Conservation (phyloP, 1,140 invertebrate genomes). For the Procambarus clarkii region DNA sequence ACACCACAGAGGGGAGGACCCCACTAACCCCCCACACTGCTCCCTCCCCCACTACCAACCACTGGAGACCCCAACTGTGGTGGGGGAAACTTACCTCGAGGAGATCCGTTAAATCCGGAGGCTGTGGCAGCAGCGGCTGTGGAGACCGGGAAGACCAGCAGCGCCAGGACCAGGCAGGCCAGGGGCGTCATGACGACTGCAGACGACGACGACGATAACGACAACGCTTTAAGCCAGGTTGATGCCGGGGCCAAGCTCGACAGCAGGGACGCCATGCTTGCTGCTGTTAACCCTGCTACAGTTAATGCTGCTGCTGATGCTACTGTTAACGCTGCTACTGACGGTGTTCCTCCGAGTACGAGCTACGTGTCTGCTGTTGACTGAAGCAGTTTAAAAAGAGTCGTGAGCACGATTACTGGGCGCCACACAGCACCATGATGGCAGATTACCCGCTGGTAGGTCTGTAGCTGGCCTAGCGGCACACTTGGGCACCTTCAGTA, state of each 20-base stretch:
- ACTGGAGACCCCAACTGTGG: not conserved
- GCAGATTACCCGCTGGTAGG: slow-evolving; percentile 7
- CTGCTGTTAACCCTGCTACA: not conserved
- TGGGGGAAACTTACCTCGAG: slow-evolving; percentile 23
- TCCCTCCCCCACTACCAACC: not conserved
- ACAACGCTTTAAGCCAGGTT: no score
- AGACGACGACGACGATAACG: not conserved
- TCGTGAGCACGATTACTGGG: slow-evolving; percentile 31
- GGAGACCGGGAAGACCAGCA: slow-evolving; percentile 27
- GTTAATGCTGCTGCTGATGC: not conserved
- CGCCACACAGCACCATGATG: slow-evolving; percentile 46
- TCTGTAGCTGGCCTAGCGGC: slow-evolving; percentile 20
- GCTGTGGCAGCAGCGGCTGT: slow-evolving; percentile 26
- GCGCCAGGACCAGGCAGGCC: slow-evolving; percentile 51
- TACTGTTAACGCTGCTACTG: slow-evolving; percentile 9
- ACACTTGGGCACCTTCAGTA: not conserved
- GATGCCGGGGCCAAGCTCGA: not conserved
- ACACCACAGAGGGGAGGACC: no score
- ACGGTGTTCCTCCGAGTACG: slow-evolving; percentile 31
- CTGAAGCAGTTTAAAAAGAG: slow-evolving; percentile 35
- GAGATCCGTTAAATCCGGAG: slow-evolving; percentile 48
- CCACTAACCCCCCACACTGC: not conserved
- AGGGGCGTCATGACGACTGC: slow-evolving; percentile 30
- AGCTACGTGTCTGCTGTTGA: slow-evolving; percentile 34
- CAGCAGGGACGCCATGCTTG: slow-evolving; percentile 22